phyloP scores from a whole-genome alignment of 2,797 vertebrate genomes.

The Mycteria americana region DNA sequence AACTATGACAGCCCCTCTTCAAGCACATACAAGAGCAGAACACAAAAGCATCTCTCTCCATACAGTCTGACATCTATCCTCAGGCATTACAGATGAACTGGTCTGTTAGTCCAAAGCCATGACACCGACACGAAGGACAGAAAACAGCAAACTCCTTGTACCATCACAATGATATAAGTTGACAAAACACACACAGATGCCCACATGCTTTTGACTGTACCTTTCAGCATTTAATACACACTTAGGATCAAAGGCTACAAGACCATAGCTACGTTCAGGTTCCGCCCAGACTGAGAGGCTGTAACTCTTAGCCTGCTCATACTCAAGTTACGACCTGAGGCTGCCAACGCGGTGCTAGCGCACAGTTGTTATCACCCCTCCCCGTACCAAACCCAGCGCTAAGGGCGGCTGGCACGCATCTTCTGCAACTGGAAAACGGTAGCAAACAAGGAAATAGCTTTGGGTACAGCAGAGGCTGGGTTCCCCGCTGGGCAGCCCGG shows the following conservation, averaged over 20 bases:
- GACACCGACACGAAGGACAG: not conserved
- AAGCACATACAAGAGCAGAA: not conserved
- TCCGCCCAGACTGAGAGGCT: no score
- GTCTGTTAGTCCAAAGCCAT: not conserved
- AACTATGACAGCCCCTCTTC: not conserved
- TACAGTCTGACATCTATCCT: fast-evolving
- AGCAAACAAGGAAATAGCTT: fast-evolving
- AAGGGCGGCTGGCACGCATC: not conserved
- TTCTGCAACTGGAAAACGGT: fast-evolving
- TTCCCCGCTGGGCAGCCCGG: not conserved
- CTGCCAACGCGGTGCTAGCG: no score
- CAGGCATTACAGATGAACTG: no score
- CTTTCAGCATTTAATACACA: no score
- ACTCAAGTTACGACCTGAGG: fast-evolving
- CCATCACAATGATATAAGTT: fast-evolving
- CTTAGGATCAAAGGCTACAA: not conserved
- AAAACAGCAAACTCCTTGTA: not conserved
- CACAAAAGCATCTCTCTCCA: fast-evolving
- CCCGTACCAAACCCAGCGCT: fast-evolving
- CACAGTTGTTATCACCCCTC: fast-evolving
- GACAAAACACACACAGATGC: fast-evolving
- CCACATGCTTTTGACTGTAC: fast-evolving
- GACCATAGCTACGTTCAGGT: fast-evolving
- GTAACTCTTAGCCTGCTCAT: fast-evolving
- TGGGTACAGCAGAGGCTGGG: fast-evolving